Evolutionary conservation across 2,113 vertebrate species (phyloP).

Genomic region (Lepidothrix coronata): DNA sequence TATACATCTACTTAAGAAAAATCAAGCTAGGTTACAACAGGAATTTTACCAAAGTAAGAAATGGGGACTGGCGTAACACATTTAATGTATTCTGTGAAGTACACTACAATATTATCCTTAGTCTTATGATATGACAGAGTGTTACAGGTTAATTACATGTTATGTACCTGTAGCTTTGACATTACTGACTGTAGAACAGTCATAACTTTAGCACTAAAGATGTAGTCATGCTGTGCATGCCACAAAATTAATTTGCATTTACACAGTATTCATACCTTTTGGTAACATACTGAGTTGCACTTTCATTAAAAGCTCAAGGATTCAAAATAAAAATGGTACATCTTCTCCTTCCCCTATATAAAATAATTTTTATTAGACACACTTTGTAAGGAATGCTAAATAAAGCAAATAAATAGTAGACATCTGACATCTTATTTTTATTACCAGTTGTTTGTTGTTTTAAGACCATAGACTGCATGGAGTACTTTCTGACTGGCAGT

Average conservation of each 20-base stretch:
- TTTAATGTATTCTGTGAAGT: neutral
- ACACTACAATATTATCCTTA: neutral
- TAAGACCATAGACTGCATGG: neutral
- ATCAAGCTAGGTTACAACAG: neutral
- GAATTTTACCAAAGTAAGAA: neutral
- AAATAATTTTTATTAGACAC: neutral
- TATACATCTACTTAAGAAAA: neutral
- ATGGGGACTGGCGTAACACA: fast-evolving
- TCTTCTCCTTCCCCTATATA: neutral
- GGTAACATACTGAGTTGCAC: neutral
- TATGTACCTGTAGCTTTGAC: conserved; percentile 24
- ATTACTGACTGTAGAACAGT: neutral
- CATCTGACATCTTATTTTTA: neutral
- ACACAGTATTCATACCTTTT: neutral
- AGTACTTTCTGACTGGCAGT: neutral
- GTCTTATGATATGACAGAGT: neutral
- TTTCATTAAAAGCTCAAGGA: neutral
- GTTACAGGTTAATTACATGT: conserved; percentile 39
- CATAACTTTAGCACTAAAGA: neutral
- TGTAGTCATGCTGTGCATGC: neutral
- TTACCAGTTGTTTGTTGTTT: neutral
- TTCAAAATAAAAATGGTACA: neutral
- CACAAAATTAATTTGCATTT: neutral
- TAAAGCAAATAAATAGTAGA: neutral
- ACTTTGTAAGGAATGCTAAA: neutral